Percentiles rank a stretch among this genome's conserved stretches.
These are phyloP conservation scores for Hippoglossus stenolepis DNA, from an alignment of 2,113 vertebrate genomes.

Conservation along the genomic window DNA sequence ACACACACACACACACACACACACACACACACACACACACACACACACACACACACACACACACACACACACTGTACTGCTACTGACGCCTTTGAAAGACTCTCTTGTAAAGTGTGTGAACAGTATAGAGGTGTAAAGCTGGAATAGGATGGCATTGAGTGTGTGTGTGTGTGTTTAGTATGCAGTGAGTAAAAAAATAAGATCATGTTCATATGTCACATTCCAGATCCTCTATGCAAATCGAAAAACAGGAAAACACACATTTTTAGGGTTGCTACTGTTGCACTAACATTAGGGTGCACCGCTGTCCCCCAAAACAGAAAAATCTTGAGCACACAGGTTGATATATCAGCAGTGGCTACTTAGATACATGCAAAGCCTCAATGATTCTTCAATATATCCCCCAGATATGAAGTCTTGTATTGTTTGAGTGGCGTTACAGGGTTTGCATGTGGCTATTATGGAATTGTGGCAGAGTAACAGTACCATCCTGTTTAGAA, in stretches of 20 bases:
- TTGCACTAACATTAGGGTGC: not conserved
- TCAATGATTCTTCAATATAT: not conserved
- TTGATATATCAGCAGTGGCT: not conserved
- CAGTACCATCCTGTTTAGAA: not conserved
- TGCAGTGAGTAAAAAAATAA: conserved; percentile 56
- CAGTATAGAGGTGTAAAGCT: conserved; percentile 60
- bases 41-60: conserved; percentile 16
- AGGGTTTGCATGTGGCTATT: not conserved
- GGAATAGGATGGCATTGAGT: conserved; percentile 48
- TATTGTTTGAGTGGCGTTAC: not conserved
- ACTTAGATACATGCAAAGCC: not conserved
- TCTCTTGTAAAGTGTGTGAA: conserved; percentile 63
- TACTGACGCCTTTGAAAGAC: conserved; percentile 51
- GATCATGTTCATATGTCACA: conserved; percentile 64
- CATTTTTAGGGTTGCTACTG: not conserved
- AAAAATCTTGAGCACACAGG: not conserved
- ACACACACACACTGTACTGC: conserved; percentile 4
- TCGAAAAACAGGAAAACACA: conserved; percentile 20
- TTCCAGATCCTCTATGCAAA: conserved; percentile 48
- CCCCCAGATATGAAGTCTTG: not conserved
- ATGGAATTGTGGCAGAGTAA: not conserved
- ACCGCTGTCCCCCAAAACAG: not conserved
- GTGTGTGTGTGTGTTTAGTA: conserved; percentile 24
- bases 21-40: conserved; percentile 21
- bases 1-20: conserved; percentile 25